Conservation (phyloP, 2,797 vertebrate species). For the Scyliorhinus canicula region DNA sequence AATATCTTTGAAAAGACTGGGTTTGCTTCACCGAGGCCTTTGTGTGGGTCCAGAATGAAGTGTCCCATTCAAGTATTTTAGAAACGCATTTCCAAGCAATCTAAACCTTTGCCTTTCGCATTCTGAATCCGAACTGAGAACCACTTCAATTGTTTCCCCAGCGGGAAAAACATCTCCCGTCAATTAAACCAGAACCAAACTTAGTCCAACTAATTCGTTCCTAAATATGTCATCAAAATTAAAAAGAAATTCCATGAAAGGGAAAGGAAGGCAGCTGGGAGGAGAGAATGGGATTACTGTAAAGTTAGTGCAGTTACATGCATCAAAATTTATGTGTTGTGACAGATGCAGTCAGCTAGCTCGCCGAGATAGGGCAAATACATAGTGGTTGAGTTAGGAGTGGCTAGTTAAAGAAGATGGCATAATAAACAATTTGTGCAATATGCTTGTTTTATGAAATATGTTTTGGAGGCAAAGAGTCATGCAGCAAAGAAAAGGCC, state of each 20-base stretch:
- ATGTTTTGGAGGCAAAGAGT: too few species aligned
- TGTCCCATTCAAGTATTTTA: neutral
- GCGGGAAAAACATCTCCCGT: neutral
- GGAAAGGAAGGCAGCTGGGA: neutral
- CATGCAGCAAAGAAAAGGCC: too few species aligned
- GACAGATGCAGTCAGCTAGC: conserved; percentile 29
- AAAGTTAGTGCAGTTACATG: neutral
- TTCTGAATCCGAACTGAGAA: neutral
- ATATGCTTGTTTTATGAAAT: neutral
- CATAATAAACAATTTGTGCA: neutral
- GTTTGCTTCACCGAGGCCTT: neutral
- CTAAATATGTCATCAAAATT: neutral
- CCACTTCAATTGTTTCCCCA: neutral
- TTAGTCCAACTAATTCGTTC: neutral
- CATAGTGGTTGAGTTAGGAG: neutral
- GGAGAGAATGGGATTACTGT: conserved; percentile 17
- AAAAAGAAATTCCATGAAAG: neutral
- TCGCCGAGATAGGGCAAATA: neutral
- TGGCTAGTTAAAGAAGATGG: neutral
- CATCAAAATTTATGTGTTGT: conserved; percentile 26
- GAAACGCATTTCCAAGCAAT: neutral
- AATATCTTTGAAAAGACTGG: neutral
- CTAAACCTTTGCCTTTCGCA: neutral
- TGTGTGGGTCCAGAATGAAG: neutral
- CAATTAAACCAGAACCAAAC: conserved; percentile 9